These are phyloP conservation scores for Malurus splendens DNA, from an alignment of 2,797 vertebrate species.

Conservation along the genomic window DNA sequence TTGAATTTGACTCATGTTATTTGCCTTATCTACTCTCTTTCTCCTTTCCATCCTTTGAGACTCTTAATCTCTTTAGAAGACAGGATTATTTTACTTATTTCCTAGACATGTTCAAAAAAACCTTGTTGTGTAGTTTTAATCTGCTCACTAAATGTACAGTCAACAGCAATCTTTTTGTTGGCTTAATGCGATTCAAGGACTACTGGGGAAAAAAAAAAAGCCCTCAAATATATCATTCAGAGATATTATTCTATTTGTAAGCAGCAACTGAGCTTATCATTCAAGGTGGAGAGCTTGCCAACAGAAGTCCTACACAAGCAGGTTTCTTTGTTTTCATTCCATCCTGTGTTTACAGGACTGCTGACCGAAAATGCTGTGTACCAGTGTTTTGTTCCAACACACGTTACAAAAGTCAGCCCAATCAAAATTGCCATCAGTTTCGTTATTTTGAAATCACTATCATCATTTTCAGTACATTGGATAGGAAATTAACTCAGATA, in stretches of 20 bases:
- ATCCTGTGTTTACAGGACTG: background rate
- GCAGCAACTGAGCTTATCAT: background rate
- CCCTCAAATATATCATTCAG: background rate
- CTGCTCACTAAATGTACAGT: background rate
- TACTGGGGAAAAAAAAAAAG: background rate
- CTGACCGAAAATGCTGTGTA: background rate
- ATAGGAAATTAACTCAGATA: background rate
- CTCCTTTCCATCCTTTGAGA: background rate
- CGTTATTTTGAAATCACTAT: background rate
- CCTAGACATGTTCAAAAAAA: background rate
- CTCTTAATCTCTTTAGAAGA: background rate
- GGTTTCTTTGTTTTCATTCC: background rate
- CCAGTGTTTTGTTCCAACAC: background rate
- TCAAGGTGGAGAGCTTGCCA: background rate
- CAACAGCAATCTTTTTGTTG: background rate
- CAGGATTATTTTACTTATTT: background rate
- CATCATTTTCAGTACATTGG: background rate
- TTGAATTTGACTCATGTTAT: background rate
- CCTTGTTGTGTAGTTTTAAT: background rate
- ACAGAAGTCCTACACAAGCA: background rate
- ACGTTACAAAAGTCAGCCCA: background rate
- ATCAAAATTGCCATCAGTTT: background rate
- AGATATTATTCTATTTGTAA: background rate
- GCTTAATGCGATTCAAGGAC: background rate
- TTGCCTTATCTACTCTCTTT: background rate